A percentile compares a stretch with the other conserved stretches of the same genome.
These are phyloP conservation scores for Isotomurus palustris DNA, from an alignment of 2,888 invertebrate species.

Conservation along the genomic window DNA sequence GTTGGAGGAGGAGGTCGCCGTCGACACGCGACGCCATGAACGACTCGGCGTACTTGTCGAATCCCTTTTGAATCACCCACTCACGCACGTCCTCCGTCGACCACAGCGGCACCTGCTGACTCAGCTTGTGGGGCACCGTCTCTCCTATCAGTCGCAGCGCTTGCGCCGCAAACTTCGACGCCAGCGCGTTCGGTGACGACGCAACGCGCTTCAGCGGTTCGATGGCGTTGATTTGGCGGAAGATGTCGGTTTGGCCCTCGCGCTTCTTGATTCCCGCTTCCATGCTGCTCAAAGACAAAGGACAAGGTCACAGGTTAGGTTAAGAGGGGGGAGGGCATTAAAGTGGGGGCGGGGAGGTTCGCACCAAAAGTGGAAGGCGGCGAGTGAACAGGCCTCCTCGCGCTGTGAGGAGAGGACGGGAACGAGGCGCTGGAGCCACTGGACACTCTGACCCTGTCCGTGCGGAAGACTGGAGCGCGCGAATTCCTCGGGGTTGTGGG, in stretches of 20 bases:
- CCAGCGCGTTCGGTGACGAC: conserved; percentile 95
- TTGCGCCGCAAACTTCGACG: conserved; percentile 93
- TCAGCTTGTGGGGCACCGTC: conserved; percentile 93
- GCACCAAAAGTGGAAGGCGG: conserved; percentile 75
- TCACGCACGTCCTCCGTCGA: conserved; percentile 92
- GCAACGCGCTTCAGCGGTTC: conserved; percentile 93
- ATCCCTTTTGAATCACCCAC: conserved; percentile 98
- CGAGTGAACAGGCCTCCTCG: conserved; percentile 92
- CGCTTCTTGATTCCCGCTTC: conserved; percentile 96
- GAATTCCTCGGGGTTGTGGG: conserved; percentile 92
- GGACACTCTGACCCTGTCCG: conserved; percentile 92
- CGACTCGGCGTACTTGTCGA: conserved; percentile 72
- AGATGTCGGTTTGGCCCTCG: conserved; percentile 84
- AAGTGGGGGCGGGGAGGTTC: no score
- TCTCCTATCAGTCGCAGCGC: conserved; percentile 89
- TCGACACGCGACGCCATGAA: conserved; percentile 92
- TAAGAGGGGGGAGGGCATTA: neutral
- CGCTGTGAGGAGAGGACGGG: conserved; percentile 90
- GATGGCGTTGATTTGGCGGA: conserved; percentile 89
- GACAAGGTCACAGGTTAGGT: neutral
- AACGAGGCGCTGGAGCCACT: conserved; percentile 87
- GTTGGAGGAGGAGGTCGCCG: conserved; percentile 87
- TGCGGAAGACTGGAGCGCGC: conserved; percentile 80
- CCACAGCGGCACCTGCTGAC: conserved; percentile 98
- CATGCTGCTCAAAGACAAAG: conserved; percentile 70